Conservation (phyloP, 2,797 vertebrate species). For the Vultur gryphus region DNA sequence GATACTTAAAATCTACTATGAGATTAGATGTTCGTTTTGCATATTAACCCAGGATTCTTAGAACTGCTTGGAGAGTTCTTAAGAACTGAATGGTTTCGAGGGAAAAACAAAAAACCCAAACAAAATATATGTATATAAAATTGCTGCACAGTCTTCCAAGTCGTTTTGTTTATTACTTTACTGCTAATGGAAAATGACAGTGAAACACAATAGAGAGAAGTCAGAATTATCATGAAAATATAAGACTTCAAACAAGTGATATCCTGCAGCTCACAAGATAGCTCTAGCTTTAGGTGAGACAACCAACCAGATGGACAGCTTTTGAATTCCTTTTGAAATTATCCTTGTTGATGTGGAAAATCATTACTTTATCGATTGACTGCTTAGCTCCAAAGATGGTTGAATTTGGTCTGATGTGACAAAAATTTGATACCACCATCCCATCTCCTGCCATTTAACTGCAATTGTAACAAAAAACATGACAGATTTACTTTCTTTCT, state of each 20-base stretch:
- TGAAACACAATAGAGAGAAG: background rate
- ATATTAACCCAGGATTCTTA: background rate
- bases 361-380: background rate
- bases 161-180: background rate
- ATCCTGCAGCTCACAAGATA: background rate
- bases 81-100: background rate
- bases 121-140: background rate
- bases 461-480: background rate
- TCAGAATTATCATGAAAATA: background rate
- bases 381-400: background rate
- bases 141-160: background rate
- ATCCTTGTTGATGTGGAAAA: background rate
- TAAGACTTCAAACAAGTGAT: background rate
- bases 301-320: background rate
- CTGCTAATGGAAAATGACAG: background rate
- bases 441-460: background rate
- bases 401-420: background rate
- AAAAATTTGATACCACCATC: background rate
- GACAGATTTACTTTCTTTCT: background rate
- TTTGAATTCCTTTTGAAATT: background rate
- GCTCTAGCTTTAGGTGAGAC: background rate
- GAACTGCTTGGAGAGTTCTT: background rate
- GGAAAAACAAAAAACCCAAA: background rate
- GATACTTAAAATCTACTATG: background rate
- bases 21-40: background rate